A percentile compares a stretch with the other conserved stretches of the same genome.
Conservation (phyloP, 2,888 invertebrate genomes). For the Heliconius ismenius region DNA sequence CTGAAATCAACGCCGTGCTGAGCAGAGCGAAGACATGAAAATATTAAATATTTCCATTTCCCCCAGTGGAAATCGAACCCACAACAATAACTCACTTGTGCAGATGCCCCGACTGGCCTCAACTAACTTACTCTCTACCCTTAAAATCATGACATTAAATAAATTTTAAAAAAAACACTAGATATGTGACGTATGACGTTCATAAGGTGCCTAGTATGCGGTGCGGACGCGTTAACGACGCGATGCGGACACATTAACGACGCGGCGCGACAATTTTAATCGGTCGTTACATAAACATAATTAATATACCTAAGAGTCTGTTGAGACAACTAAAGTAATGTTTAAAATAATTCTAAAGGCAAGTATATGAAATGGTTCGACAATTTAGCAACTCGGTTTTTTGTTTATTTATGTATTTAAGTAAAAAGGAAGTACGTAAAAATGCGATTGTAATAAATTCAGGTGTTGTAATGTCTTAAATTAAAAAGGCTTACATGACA, state of each 20-base stretch:
- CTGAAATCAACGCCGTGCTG: no score
- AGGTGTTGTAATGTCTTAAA: neutral
- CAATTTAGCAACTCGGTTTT: slow-evolving; percentile 25
- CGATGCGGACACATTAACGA: slow-evolving; percentile 44
- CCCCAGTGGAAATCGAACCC: no score
- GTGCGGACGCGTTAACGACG: slow-evolving; percentile 28
- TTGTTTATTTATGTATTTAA: neutral
- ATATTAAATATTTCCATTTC: no score
- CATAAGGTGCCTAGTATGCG: slow-evolving; percentile 49
- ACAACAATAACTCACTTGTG: no score
- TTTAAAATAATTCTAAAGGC: slow-evolving; percentile 36
- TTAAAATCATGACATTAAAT: slow-evolving; percentile 46
- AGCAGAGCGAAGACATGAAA: no score
- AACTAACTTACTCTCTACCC: neutral
- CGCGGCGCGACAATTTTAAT: slow-evolving; percentile 53
- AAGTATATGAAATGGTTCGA: slow-evolving; percentile 31
- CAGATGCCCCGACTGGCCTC: no score
- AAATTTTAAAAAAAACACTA: slow-evolving; percentile 28
- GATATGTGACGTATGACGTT: slow-evolving; percentile 46
- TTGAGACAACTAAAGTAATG: slow-evolving; percentile 38
- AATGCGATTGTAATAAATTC: neutral
- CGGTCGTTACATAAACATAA: slow-evolving; percentile 50
- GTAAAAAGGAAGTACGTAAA: no score
- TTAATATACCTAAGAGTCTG: slow-evolving; percentile 41
- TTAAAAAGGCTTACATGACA: neutral